These are phyloP conservation scores for Typhlichthys eigenmanni DNA, from an alignment of 2,797 vertebrate species.

Conservation along the genomic window DNA sequence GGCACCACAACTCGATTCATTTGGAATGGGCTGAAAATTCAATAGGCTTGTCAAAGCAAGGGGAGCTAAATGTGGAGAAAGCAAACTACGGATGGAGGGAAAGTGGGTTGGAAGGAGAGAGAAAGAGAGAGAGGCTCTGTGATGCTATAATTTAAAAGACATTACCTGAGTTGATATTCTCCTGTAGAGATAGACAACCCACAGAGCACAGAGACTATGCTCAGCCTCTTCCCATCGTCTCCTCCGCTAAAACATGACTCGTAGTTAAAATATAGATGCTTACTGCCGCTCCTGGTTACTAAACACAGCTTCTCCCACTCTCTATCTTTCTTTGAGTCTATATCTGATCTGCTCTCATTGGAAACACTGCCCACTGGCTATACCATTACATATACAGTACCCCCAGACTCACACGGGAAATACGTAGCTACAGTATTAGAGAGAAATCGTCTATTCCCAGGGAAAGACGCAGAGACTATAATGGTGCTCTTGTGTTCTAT, in stretches of 20 bases:
- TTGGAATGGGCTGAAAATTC: conserved; percentile 64
- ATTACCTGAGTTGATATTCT: conserved; percentile 46
- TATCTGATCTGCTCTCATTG: conserved; percentile 1
- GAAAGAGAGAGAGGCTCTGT: conserved; percentile 9
- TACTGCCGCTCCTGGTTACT: conserved; percentile 35
- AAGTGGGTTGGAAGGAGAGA: conserved; percentile 31
- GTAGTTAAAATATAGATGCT: conserved; percentile 64
- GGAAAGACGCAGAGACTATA: conserved; percentile 34
- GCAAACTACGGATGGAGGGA: conserved; percentile 32
- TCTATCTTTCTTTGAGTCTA: conserved; percentile 5
- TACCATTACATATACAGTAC: no score
- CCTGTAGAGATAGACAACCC: conserved; percentile 24
- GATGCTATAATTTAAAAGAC: conserved; percentile 53
- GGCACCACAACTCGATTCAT: conserved; percentile 71
- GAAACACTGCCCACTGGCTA: conserved; percentile 40
- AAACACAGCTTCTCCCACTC: conserved; percentile 28
- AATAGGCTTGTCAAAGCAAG: conserved; percentile 45
- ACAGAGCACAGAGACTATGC: conserved; percentile 1
- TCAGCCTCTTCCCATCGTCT: conserved; percentile 15
- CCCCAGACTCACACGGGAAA: no score
- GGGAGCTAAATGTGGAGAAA: conserved; percentile 31
- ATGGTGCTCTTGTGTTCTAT: conserved; percentile 55
- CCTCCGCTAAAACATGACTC: conserved; percentile 51
- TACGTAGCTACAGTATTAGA: conserved; percentile 39
- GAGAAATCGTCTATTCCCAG: conserved; percentile 44